Percentiles rank a stretch among this genome's conserved stretches.
phyloP scores from a whole-genome alignment of 2,888 invertebrate genomes.

The Xestia sexstrigata region DNA sequence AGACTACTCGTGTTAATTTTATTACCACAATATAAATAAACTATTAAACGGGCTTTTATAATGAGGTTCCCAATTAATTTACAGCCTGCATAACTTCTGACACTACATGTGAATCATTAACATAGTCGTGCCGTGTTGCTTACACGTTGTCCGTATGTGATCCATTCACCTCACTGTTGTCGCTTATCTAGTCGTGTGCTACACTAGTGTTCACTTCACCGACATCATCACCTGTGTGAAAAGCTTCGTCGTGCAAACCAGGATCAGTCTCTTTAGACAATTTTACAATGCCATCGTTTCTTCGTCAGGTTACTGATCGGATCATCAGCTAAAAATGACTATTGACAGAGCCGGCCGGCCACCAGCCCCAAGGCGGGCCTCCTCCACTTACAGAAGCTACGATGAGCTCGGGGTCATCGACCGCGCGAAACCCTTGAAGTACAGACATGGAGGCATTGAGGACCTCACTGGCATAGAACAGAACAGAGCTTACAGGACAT shows the following conservation, averaged over 20 bases:
- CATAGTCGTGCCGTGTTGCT: constrained; percentile 60
- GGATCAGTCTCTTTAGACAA: constrained; percentile 69
- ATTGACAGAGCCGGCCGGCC: constrained; percentile 86
- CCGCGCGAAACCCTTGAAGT: constrained; percentile 81
- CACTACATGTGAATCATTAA: constrained; percentile 62
- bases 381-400: constrained; percentile 88
- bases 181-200: constrained; percentile 54
- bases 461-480: constrained; percentile 84
- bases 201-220: constrained; percentile 44
- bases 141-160: constrained; percentile 50
- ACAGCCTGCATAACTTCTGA: constrained; percentile 48
- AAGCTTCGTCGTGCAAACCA: constrained; percentile 75
- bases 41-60: constrained; percentile 41
- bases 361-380: constrained; percentile 84
- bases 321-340: constrained; percentile 81
- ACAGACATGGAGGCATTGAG: constrained; percentile 85
- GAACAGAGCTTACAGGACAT: constrained; percentile 75
- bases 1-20: constrained; percentile 43
- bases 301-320: constrained; percentile 82
- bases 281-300: constrained; percentile 75
- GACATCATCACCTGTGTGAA: constrained; percentile 43
- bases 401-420: constrained; percentile 86
- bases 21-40: constrained; percentile 51
- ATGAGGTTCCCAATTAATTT: constrained; percentile 56
- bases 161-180: constrained; percentile 51